Percentiles rank a stretch among this genome's conserved stretches.
Evolutionary conservation across 2,888 invertebrate species (phyloP).

Genomic region (Cepaea hortensis): DNA sequence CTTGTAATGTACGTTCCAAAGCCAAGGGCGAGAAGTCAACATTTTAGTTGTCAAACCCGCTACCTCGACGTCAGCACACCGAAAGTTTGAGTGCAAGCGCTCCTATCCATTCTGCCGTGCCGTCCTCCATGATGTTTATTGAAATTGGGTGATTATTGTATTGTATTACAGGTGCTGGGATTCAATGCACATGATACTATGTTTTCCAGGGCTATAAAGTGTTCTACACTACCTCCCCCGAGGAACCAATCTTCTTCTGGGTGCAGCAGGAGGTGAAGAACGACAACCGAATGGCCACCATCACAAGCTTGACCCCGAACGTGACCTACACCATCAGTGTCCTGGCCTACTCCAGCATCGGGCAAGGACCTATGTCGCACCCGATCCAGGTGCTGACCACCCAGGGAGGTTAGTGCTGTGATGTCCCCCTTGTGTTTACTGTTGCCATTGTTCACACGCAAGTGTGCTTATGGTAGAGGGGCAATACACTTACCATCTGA

Average conservation of each 20-base stretch:
- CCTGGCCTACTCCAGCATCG: slow-evolving; percentile 87
- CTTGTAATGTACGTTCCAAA: too few relatives aligned
- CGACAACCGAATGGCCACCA: slow-evolving; percentile 85
- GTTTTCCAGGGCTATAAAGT: slow-evolving; percentile 92
- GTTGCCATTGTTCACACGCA: too few relatives aligned
- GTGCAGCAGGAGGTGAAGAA: slow-evolving; percentile 94
- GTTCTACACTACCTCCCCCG: slow-evolving; percentile 93
- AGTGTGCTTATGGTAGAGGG: too few relatives aligned
- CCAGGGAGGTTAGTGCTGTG: slow-evolving; percentile 82
- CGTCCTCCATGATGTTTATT: too few relatives aligned
- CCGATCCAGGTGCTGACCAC: slow-evolving; percentile 99
- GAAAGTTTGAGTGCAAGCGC: too few relatives aligned
- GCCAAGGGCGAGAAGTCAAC: too few relatives aligned
- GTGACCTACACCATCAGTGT: slow-evolving; percentile 94
- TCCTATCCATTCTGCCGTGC: too few relatives aligned
- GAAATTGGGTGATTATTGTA: too few relatives aligned
- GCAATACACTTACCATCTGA: too few relatives aligned
- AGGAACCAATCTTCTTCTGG: slow-evolving; percentile 92
- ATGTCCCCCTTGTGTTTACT: background rate
- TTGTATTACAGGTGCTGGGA: too few relatives aligned
- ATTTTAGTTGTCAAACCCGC: too few relatives aligned
- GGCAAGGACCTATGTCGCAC: slow-evolving; percentile 94
- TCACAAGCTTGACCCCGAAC: slow-evolving; percentile 92
- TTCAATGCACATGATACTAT: background rate
- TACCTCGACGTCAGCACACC: too few relatives aligned